Conservation (phyloP, 2,888 invertebrate species). For the Pheosia gnoma region DNA sequence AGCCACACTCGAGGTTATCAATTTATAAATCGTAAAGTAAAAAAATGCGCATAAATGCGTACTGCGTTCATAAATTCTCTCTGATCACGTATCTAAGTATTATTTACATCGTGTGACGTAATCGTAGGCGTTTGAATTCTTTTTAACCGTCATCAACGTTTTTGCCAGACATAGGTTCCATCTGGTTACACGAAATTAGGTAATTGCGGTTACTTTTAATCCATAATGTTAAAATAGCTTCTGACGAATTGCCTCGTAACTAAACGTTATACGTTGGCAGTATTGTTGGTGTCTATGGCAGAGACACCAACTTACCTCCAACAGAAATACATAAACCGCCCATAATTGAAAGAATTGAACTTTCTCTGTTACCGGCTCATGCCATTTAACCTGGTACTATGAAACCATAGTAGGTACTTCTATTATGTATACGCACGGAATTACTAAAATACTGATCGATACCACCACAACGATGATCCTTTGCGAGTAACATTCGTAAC, state of each 20-base stretch:
- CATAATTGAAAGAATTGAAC: no score
- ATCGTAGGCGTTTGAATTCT: slow-evolving; percentile 22
- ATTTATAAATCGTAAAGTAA: slow-evolving; percentile 70
- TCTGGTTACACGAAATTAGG: not conserved
- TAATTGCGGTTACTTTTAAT: no score
- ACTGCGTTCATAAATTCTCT: slow-evolving; percentile 41
- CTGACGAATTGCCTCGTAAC: no score
- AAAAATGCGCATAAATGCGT: slow-evolving; percentile 56
- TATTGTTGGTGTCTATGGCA: no score
- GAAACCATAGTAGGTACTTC: no score
- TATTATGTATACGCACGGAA: no score
- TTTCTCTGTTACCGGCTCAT: no score
- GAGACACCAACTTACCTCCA: no score
- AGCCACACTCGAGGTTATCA: slow-evolving; percentile 73
- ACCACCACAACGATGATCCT: not conserved
- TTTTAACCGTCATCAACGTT: slow-evolving; percentile 16
- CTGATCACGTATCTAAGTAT: slow-evolving; percentile 32
- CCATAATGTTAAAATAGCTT: no score
- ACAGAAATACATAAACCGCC: no score
- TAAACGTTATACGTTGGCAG: no score
- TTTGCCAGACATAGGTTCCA: not conserved
- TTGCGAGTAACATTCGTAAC: not conserved
- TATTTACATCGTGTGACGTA: slow-evolving; percentile 40
- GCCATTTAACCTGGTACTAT: not conserved
- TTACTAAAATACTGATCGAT: not conserved